Evolutionary conservation across 2,797 vertebrate genomes (phyloP).

Genomic region (Mormyrops boulengeri): DNA sequence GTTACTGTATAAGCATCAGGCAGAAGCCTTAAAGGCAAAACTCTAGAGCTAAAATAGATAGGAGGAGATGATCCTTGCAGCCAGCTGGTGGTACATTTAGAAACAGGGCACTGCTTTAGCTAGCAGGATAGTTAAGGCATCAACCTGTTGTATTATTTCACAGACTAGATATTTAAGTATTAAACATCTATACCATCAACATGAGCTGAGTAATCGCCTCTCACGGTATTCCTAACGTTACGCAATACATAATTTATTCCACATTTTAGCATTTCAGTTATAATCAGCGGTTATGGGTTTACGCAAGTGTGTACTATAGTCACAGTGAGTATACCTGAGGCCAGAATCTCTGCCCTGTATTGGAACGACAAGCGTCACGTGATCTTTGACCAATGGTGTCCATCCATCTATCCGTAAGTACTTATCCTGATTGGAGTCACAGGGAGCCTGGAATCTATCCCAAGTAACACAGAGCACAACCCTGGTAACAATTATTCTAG

Average conservation of each 20-base stretch:
- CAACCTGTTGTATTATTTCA: not conserved
- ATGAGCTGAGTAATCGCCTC: not conserved
- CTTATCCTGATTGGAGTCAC: not conserved
- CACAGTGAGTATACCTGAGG: not conserved
- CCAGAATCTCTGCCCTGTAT: not conserved
- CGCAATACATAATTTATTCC: not conserved
- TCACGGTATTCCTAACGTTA: not conserved
- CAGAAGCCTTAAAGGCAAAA: not conserved
- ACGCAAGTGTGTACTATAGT: not conserved
- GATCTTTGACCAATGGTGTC: not conserved
- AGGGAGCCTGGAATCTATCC: not conserved
- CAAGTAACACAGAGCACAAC: not conserved
- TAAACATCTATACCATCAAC: not conserved
- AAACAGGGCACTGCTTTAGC: not conserved
- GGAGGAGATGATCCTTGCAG: not conserved
- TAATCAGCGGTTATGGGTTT: not conserved
- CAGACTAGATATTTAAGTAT: not conserved
- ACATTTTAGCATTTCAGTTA: not conserved
- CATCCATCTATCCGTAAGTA: not conserved
- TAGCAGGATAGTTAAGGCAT: not conserved
- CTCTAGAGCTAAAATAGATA: not conserved
- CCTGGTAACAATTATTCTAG: not conserved
- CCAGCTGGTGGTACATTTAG: not conserved
- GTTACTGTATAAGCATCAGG: not conserved
- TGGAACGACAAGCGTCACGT: not conserved